Evolutionary conservation across 2,113 vertebrate species (phyloP).

Genomic region (Sebastes fasciatus): DNA sequence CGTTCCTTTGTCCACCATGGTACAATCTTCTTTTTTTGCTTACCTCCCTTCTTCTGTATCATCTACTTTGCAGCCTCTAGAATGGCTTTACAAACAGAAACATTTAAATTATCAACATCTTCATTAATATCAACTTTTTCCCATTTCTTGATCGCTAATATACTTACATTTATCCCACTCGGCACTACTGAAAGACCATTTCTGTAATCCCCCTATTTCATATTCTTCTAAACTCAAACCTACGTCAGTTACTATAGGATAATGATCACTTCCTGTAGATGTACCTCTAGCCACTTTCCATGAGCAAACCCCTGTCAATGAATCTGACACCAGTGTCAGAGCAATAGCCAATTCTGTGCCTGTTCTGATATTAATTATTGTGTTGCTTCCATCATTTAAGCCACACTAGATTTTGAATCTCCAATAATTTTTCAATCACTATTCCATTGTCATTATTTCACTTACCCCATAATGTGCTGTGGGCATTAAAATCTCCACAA

Average conservation of each 20-base stretch:
- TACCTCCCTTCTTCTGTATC: not conserved
- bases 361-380: not conserved
- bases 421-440: not conserved
- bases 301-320: not conserved
- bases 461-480: not conserved
- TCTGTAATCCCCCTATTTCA: not conserved
- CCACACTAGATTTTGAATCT: not conserved
- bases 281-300: no score
- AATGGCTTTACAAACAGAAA: not conserved
- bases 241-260: not conserved
- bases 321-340: not conserved
- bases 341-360: not conserved
- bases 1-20: not conserved
- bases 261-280: not conserved
- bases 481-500: not conserved
- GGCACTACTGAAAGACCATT: not conserved
- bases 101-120: not conserved
- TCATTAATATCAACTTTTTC: not conserved
- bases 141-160: not conserved
- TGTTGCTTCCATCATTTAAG: not conserved
- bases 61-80: not conserved
- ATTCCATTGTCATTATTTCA: not conserved
- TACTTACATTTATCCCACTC: not conserved
- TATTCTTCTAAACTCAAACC: no score
- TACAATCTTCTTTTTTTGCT: not conserved